A percentile compares a stretch with the other conserved stretches of the same genome.
Conservation (phyloP, 1,140 invertebrate genomes). For the Drosophila pectinifera region DNA sequence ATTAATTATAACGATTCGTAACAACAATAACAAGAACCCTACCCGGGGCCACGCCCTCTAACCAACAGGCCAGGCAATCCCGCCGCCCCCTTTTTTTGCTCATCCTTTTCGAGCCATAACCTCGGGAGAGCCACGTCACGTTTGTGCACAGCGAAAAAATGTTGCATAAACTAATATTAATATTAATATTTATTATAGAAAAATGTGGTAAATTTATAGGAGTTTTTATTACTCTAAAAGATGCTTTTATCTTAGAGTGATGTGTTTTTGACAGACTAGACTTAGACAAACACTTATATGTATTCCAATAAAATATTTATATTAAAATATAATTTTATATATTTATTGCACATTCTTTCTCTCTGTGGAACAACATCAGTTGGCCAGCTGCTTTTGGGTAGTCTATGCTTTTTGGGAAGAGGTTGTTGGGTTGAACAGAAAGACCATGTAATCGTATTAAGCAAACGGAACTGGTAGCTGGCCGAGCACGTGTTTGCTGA, state of each 20-base stretch:
- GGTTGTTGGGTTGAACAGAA: slow-evolving; percentile 26
- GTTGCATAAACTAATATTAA: background rate
- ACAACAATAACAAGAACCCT: slow-evolving; percentile 44
- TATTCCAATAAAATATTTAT: background rate
- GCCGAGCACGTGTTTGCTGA: slow-evolving; percentile 54
- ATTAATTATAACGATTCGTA: slow-evolving; percentile 75
- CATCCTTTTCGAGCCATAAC: slow-evolving; percentile 2
- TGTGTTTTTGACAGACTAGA: too few relatives aligned
- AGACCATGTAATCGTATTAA: slow-evolving; percentile 67
- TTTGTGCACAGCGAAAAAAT: slow-evolving; percentile 15
- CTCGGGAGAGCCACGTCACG: slow-evolving; percentile 3
- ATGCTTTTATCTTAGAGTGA: too few relatives aligned
- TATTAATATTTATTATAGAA: too few relatives aligned
- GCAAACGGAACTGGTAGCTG: slow-evolving; percentile 71
- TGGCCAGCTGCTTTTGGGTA: slow-evolving; percentile 39
- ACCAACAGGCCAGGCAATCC: background rate
- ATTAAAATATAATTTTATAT: too few relatives aligned
- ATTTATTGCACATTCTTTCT: background rate
- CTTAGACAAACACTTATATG: background rate
- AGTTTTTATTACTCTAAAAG: too few relatives aligned
- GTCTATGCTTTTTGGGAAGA: slow-evolving; percentile 46
- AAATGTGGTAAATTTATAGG: too few relatives aligned
- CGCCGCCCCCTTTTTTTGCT: background rate
- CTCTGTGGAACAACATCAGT: slow-evolving; percentile 22
- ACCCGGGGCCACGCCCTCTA: slow-evolving; percentile 18